phyloP scores from a whole-genome alignment of 2,888 invertebrate genomes.

The Galeruca laticollis region DNA sequence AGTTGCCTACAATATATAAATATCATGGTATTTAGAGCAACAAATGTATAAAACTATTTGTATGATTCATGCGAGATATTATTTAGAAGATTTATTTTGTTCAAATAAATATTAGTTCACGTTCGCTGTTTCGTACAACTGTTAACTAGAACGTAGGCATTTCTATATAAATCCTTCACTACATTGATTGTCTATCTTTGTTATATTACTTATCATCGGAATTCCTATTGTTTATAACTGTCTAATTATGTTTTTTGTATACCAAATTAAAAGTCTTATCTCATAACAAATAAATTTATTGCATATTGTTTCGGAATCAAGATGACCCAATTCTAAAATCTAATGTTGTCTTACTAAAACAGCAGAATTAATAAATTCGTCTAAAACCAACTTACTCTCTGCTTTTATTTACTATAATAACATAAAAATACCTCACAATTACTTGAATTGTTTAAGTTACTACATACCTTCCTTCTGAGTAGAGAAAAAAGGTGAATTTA shows the following conservation, averaged over 20 bases:
- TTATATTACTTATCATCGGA: background rate
- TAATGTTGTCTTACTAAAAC: background rate
- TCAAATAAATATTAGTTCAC: constrained; percentile 11
- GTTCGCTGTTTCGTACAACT: background rate
- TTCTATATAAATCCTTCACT: constrained; percentile 1
- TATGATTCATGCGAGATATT: constrained; percentile 27
- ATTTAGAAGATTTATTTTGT: constrained; percentile 10
- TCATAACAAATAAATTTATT: background rate
- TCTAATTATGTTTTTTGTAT: background rate
- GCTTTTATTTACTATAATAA: background rate
- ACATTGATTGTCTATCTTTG: constrained; percentile 3
- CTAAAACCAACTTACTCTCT: too few relatives aligned
- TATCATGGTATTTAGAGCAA: constrained; percentile 32
- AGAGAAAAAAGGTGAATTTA: too few relatives aligned
- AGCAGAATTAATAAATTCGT: too few relatives aligned
- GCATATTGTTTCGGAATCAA: background rate
- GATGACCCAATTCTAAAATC: background rate
- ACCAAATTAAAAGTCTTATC: background rate
- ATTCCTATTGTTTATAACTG: background rate
- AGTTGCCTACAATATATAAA: constrained; percentile 20
- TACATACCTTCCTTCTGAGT: too few relatives aligned
- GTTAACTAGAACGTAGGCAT: background rate
- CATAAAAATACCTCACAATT: too few relatives aligned
- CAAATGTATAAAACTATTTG: constrained; percentile 27
- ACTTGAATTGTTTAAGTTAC: too few relatives aligned